Base-by-base conservation (phyloP, 2,113 vertebrate species). In the Pelecanoides urinatrix region DNA sequence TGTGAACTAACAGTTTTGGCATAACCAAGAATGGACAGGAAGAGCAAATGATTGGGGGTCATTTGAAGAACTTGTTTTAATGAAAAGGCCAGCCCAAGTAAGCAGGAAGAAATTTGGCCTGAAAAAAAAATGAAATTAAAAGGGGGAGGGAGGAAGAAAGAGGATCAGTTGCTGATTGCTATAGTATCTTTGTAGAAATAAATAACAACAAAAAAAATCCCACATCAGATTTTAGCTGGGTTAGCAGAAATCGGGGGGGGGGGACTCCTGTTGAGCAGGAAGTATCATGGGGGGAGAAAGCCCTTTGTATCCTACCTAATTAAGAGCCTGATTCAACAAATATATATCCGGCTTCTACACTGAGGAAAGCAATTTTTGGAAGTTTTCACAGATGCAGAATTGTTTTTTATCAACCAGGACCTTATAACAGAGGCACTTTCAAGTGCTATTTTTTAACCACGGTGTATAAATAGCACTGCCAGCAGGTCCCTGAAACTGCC, bases 1-100 rank as follows among this genome's bases (percentile, higher is more conserved):
- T 99, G 98, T 98, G 98, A 97, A 96, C 96, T 85, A 98, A 98
- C 98, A 97, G 92, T 96, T 98, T 98, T 96, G 97, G 96, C 97
- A 96, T 95, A 93, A 91, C 92, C 97, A 97, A 91, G 92, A 90
- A 88, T 61, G 92, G 77, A 95, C 96, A 90, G 98, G 98, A 97
- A 98, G 95, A 94, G 96, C 90, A 97, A 86, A 88, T 92, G 95
- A 97, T 90, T 86, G 94, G 96, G 93, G 94, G 95, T 95, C 97
- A 94, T 78, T 71, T 96, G 92, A 92, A 98, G 92, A 96, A 92
- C 95, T 93, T 66, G 71, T 72, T 94, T 93, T 94, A 94, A 97
- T 94, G 83, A 84, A 78, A 96, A 92, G 49, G 53, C 61, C 96
- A 90, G 80, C 76, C 72, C 88, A 68, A 83, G 79, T 78, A 73